These are phyloP conservation scores for Dipodomys ordii DNA, from an alignment of 2,113 vertebrate species.

Conservation along the genomic window DNA sequence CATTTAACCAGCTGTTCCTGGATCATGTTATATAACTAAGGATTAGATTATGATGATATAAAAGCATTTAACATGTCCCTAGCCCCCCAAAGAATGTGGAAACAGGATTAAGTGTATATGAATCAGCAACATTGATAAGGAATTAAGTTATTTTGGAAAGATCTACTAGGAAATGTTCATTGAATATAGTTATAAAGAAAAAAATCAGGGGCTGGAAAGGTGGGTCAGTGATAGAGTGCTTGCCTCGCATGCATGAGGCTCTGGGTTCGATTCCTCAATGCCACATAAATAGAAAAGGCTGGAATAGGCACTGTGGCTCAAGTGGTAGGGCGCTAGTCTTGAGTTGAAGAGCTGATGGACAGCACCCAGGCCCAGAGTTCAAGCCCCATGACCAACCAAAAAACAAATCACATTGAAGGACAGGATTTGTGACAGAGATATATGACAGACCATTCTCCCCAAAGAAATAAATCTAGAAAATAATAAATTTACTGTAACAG, in stretches of 20 bases:
- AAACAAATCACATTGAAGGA: background rate
- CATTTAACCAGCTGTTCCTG: conserved; percentile 74
- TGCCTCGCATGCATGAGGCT: too few species aligned
- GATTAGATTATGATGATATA: conserved; percentile 68
- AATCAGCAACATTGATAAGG: conserved; percentile 61
- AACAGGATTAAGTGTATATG: conserved; percentile 45
- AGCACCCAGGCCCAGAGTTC: too few species aligned
- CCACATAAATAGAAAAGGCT: too few species aligned
- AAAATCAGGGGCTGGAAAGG: background rate
- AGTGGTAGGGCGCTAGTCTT: too few species aligned
- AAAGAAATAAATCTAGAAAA: conserved; percentile 26
- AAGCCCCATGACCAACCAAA: too few species aligned
- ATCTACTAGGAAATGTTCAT: conserved; percentile 16
- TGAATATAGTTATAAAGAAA: conserved; percentile 11
- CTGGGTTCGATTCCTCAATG: too few species aligned
- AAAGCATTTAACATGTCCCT: conserved; percentile 63
- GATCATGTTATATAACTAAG: conserved; percentile 72
- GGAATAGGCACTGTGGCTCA: too few species aligned
- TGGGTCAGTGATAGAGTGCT: too few species aligned
- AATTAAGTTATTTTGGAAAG: conserved; percentile 46
- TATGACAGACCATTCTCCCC: background rate
- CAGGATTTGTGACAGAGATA: conserved; percentile 3
- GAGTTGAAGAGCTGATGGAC: too few species aligned
- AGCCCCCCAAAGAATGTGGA: conserved; percentile 40
- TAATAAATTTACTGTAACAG: background rate